These are phyloP conservation scores for Salticus scenicus DNA, from an alignment of 2,888 invertebrate species.

Conservation along the genomic window DNA sequence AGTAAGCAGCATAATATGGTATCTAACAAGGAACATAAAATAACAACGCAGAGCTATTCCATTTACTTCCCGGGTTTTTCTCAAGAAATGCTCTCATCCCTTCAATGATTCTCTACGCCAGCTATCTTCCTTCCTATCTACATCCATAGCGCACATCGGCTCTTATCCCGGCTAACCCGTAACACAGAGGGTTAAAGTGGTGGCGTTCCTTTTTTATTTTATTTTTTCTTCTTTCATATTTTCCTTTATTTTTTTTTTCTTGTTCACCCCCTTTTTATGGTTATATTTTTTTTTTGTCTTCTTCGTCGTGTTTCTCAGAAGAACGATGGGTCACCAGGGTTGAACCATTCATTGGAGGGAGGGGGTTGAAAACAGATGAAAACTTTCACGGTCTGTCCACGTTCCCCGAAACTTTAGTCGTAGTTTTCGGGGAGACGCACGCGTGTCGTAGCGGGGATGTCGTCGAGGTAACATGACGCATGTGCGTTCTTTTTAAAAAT, in stretches of 20 bases:
- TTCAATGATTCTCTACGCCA: background rate
- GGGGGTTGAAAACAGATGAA: slow-evolving; percentile 55
- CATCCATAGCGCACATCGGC: background rate
- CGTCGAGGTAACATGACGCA: background rate
- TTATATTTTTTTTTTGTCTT: slow-evolving; percentile 32
- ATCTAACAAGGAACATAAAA: too few species aligned
- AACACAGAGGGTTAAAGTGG: slow-evolving; percentile 24
- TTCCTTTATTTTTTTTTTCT: background rate
- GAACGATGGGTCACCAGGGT: slow-evolving; percentile 63
- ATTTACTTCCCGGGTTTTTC: background rate
- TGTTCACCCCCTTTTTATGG: slow-evolving; percentile 15
- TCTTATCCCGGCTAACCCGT: slow-evolving; percentile 3
- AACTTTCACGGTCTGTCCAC: slow-evolving; percentile 53
- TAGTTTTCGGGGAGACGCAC: background rate
- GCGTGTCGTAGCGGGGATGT: background rate
- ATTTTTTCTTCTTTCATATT: slow-evolving; percentile 28
- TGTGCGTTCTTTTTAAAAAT: background rate
- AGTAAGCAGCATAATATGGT: too few species aligned
- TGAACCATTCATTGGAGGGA: slow-evolving; percentile 48
- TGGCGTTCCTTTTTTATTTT: slow-evolving; percentile 16
- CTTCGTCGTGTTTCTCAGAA: slow-evolving; percentile 29
- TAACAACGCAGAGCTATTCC: background rate
- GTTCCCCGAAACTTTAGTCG: background rate
- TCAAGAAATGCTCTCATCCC: background rate
- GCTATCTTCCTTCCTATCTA: background rate